Conservation (phyloP, 2,797 vertebrate species). For the Tolypeutes matacus region DNA sequence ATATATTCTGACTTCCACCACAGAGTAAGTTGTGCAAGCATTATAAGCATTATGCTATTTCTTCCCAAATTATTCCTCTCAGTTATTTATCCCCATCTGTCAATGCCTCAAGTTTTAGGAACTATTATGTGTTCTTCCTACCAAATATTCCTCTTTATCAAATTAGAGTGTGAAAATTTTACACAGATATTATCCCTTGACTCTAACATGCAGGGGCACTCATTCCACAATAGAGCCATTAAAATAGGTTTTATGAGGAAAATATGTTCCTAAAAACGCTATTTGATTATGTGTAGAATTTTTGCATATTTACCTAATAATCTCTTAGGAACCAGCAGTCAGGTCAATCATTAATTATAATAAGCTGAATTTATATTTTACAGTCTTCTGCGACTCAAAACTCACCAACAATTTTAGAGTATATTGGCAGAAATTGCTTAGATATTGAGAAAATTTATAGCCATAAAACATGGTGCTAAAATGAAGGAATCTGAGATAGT, state of each 20-base stretch:
- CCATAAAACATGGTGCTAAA: not conserved
- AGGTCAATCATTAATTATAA: not conserved
- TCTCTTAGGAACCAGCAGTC: not conserved
- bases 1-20: not conserved
- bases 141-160: not conserved
- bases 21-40: not conserved
- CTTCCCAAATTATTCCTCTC: not conserved
- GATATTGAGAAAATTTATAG: not conserved
- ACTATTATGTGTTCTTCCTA: not conserved
- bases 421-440: slow-evolving; percentile 10
- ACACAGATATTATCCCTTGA: not conserved
- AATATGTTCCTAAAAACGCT: slow-evolving; percentile 4
- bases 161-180: not conserved
- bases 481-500: not conserved
- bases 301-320: slow-evolving; percentile 17
- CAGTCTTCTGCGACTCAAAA: slow-evolving; percentile 11
- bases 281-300: not conserved
- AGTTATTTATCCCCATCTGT: not conserved
- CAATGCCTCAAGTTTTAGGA: not conserved
- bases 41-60: not conserved
- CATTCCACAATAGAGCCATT: not conserved
- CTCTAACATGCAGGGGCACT: not conserved
- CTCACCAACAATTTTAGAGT: not conserved
- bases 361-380: not conserved
- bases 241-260: slow-evolving; percentile 40